Conservation (phyloP, 2,888 invertebrate genomes). For the Diabrotica balteata region DNA sequence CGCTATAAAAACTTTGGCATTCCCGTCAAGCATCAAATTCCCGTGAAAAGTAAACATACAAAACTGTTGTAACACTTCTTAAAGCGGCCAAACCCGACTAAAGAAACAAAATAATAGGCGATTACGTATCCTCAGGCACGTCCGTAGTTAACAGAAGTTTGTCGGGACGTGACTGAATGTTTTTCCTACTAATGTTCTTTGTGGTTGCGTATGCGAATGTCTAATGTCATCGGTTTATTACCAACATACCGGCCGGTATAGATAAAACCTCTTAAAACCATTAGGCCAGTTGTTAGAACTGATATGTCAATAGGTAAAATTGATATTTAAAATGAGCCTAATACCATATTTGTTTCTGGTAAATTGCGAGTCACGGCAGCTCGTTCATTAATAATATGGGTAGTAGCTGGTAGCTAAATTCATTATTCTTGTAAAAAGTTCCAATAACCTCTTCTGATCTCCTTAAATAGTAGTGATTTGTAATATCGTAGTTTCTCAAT, state of each 20-base stretch:
- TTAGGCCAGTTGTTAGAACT: conserved; percentile 9
- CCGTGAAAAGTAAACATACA: conserved; percentile 18
- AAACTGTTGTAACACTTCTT: conserved; percentile 26
- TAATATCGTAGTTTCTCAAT: no score
- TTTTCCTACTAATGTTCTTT: conserved; percentile 37
- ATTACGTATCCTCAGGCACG: conserved; percentile 51
- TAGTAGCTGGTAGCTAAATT: no score
- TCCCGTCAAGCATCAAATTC: conserved; percentile 10
- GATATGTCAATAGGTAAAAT: no score
- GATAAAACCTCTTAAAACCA: conserved; percentile 29
- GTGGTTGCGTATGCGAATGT: conserved; percentile 35
- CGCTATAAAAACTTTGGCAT: conserved; percentile 4
- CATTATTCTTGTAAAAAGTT: no score
- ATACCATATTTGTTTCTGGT: no score
- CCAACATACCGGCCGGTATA: conserved; percentile 34
- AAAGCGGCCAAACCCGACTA: conserved; percentile 24
- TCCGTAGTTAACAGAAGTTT: conserved; percentile 50
- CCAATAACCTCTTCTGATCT: no score
- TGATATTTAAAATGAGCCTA: no score
- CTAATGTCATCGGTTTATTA: conserved; percentile 43
- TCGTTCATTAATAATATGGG: no score
- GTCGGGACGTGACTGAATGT: conserved; percentile 46
- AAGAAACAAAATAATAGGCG: conserved; percentile 46
- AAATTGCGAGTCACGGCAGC: no score
- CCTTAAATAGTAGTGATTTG: no score